Conservation (phyloP, 2,113 vertebrate genomes). For the Trogon melanurus region DNA sequence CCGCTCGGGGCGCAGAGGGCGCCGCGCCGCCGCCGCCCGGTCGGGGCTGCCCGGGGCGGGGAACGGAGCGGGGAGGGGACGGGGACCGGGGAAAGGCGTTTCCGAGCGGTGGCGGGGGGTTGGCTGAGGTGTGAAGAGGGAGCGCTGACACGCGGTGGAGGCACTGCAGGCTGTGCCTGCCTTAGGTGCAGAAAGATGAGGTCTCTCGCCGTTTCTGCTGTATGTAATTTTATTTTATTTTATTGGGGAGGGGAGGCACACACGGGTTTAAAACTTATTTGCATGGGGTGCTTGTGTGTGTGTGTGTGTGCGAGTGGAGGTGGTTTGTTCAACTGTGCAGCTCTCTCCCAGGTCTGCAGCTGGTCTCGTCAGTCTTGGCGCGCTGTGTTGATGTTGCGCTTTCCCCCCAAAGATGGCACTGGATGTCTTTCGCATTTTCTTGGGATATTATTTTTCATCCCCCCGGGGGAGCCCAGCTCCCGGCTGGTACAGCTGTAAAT, state of each 20-base stretch:
- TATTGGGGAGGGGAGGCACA: neutral
- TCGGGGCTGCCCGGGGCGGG: neutral
- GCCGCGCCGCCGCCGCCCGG: conserved; percentile 11
- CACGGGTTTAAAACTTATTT: neutral
- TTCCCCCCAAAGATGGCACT: conserved; percentile 52
- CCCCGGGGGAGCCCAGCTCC: neutral
- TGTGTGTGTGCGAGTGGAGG: neutral
- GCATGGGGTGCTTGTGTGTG: neutral
- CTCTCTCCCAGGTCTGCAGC: neutral
- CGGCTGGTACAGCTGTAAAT: neutral
- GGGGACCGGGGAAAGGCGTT: neutral
- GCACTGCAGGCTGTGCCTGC: neutral
- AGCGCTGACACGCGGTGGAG: neutral
- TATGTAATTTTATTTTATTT: neutral
- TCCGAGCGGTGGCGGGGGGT: neutral
- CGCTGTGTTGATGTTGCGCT: neutral
- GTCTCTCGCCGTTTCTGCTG: neutral
- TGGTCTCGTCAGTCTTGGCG: neutral
- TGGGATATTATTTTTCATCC: neutral
- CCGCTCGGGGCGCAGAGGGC: conserved; percentile 58
- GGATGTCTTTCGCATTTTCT: conserved; percentile 24
- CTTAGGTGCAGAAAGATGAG: neutral
- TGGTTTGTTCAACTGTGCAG: neutral
- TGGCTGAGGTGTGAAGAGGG: neutral
- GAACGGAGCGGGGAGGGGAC: neutral